Base-by-base conservation (phyloP, 2,113 vertebrate genomes). In the Tor tambroides region DNA sequence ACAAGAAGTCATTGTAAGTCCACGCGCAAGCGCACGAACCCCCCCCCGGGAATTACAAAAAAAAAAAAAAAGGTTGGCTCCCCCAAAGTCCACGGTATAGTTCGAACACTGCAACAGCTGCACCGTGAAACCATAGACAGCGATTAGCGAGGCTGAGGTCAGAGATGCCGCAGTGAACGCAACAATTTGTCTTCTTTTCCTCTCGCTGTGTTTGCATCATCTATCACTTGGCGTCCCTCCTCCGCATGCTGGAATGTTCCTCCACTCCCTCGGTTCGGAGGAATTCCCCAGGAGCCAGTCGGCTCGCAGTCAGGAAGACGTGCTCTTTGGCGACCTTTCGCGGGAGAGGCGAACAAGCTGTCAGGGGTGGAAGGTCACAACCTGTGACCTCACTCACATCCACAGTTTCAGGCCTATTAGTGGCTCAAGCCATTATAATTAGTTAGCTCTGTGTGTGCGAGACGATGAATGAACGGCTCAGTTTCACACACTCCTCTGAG, bases 381-480 rank as follows among this genome's bases (percentile, higher is more conserved):
- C 56, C 74, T 32, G 3, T 28, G 84, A 85, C 49, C 84, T 85
- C 54, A 49, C 17, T 77, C 84, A 59, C 23, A 90, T 89, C 91
- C 91, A 91, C 90, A 86, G 88, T 85, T 85, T 85, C 75, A 77
- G 84, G 84, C 84, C 72, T 78, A 67, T 78, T 61, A 65, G 26
- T 11, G 75, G 84, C 71, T 75, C 30, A 75, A 43, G 79, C 59
- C 79, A 61, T 67, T 75, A 61, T 59, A 75, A 41, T 75, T 59
- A 84, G 54, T 84, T 51, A 30, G 38, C 10, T 78, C n/a, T 86
- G 2, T 49, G 43, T 54, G 30, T 67, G 74, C 21, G 74, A 7
- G 32, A 23, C 2, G 8, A 41, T 63, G 54, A 80, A 59, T 63
- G 83, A 79, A 81, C 38, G 21, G 69, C 80, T 87, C 19, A 17